Evolutionary conservation across 2,113 vertebrate species (phyloP).

Genomic region (Melanerpes formicivorus): DNA sequence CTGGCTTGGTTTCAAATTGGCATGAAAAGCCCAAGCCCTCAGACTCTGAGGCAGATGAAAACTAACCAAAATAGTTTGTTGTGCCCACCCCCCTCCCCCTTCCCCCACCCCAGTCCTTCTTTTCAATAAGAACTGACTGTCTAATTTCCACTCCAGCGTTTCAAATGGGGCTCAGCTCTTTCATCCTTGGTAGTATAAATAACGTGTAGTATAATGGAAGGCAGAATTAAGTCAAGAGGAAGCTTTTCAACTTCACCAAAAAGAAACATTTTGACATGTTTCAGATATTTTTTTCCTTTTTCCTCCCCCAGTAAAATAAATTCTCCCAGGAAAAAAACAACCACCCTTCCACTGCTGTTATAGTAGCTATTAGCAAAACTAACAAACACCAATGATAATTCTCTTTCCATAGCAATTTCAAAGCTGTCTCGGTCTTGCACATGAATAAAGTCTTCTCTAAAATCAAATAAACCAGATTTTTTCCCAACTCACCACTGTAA

Average conservation of each 20-base stretch:
- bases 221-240: slow-evolving; percentile 19
- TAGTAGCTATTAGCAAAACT: neutral
- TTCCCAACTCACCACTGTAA: neutral
- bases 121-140: neutral
- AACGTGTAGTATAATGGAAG: neutral
- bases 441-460: neutral
- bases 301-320: neutral
- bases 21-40: neutral
- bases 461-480: neutral
- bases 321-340: neutral
- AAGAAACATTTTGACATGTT: neutral
- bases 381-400: neutral
- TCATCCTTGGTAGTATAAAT: slow-evolving; percentile 8
- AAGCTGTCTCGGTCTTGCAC: neutral
- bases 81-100: neutral
- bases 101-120: neutral
- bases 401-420: neutral
- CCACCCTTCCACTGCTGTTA: neutral
- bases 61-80: neutral
- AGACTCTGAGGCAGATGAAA: neutral
- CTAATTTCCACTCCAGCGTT: slow-evolving; percentile 39
- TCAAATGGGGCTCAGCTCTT: slow-evolving; percentile 17
- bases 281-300: neutral
- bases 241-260: slow-evolving; percentile 1
- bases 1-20: neutral